phyloP scores from a whole-genome alignment of 2,888 invertebrate species.

The Erebia palarica region DNA sequence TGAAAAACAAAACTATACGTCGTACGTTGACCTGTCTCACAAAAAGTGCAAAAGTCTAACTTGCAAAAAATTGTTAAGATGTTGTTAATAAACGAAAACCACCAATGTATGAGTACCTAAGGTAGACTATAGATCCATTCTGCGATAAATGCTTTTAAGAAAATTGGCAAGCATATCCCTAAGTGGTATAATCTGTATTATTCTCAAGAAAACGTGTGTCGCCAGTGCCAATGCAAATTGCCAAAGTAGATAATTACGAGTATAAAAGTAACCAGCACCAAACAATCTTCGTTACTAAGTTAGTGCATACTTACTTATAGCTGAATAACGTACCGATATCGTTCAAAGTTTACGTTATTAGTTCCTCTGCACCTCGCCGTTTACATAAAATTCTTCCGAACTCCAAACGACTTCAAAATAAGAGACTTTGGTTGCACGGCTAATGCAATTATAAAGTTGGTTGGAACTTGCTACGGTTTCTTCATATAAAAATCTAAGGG shows the following conservation, averaged over 20 bases:
- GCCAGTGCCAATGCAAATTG: not conserved
- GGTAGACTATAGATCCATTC: no score
- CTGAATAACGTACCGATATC: slow-evolving; percentile 17
- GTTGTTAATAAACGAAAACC: no score
- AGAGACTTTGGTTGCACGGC: slow-evolving; percentile 52
- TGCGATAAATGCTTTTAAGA: no score
- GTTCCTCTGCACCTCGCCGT: slow-evolving; percentile 55
- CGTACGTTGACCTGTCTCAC: no score
- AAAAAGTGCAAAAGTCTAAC: no score
- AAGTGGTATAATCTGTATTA: no score
- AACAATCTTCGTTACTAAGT: not conserved
- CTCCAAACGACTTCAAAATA: slow-evolving; percentile 53
- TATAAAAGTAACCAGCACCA: not conserved
- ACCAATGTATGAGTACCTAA: not conserved
- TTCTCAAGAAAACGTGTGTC: not conserved
- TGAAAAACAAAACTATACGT: no score
- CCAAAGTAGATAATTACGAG: not conserved
- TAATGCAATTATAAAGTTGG: slow-evolving; percentile 60
- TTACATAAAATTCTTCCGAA: slow-evolving; percentile 57
- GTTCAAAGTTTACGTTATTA: slow-evolving; percentile 48
- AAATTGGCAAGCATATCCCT: no score
- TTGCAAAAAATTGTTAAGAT: no score
- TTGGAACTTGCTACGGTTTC: slow-evolving; percentile 33
- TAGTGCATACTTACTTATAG: not conserved
- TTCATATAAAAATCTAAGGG: slow-evolving; percentile 21